Percentiles rank a stretch among this genome's conserved stretches.
Evolutionary conservation across 2,113 vertebrate genomes (phyloP).

Genomic region (Vimba vimba): DNA sequence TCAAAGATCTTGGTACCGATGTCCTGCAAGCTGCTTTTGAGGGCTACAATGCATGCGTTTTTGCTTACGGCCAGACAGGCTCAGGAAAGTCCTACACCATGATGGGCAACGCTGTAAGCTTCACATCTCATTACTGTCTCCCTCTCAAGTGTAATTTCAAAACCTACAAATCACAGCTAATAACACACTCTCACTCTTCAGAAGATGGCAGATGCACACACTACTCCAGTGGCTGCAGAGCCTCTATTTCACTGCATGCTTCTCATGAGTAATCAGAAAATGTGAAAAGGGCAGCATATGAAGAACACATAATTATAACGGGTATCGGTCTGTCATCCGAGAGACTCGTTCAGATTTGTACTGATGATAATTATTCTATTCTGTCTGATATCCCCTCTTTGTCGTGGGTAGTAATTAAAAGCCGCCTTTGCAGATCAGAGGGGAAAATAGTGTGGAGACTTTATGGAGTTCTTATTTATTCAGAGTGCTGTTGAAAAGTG

Average conservation of each 20-base stretch:
- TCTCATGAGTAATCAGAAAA: constrained; percentile 69
- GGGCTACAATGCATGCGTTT: constrained; percentile 96
- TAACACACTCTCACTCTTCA: neutral
- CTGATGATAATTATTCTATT: constrained; percentile 15
- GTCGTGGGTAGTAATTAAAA: constrained; percentile 34
- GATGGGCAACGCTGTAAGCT: constrained; percentile 92
- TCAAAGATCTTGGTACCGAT: constrained; percentile 88
- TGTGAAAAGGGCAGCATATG: constrained; percentile 64
- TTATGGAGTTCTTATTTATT: constrained; percentile 33
- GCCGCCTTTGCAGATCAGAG: neutral
- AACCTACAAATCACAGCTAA: neutral
- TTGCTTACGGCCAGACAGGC: constrained; percentile 95
- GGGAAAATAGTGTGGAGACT: constrained; percentile 12
- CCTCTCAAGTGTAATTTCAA: neutral
- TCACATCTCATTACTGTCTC: neutral
- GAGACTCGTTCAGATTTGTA: constrained; percentile 50
- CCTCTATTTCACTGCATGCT: constrained; percentile 51
- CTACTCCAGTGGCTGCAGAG: neutral
- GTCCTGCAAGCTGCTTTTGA: constrained; percentile 94
- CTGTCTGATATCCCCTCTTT: neutral
- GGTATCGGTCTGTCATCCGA: constrained; percentile 61
- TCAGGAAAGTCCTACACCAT: constrained; percentile 98
- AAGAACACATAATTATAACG: constrained; percentile 13
- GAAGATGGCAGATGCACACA: neutral
- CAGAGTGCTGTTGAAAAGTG: neutral